phyloP scores from a whole-genome alignment of 2,888 invertebrate species.

The Diabrotica balteata region DNA sequence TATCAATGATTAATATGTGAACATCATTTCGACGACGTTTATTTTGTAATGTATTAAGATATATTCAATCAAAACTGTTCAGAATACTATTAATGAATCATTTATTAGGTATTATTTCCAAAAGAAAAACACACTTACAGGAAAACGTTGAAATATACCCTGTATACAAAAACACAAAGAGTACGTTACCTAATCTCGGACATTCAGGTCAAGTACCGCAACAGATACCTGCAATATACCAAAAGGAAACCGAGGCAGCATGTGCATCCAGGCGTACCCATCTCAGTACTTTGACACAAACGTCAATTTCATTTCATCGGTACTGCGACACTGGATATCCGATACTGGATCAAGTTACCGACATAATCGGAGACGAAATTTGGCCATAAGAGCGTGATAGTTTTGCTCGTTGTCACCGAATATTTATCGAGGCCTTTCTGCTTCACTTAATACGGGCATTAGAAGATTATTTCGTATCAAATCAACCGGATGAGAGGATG shows the following conservation, averaged over 20 bases:
- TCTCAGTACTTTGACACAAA: conserved; percentile 45
- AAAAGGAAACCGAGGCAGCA: conserved; percentile 10
- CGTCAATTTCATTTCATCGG: conserved; percentile 45
- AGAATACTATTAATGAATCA: too few species aligned
- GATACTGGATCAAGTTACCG: conserved; percentile 53
- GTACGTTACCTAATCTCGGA: conserved; percentile 13
- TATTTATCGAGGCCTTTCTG: conserved; percentile 30
- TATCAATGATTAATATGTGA: too few species aligned
- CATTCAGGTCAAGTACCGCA: conserved; percentile 19
- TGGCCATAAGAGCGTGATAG: conserved; percentile 54
- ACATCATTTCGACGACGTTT: too few species aligned
- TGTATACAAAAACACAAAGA: conserved; percentile 4
- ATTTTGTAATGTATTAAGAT: too few species aligned
- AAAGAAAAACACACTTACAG: too few species aligned
- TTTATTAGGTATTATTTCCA: too few species aligned
- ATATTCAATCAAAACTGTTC: too few species aligned
- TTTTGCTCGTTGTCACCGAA: conserved; percentile 43
- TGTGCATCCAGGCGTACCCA: conserved; percentile 23
- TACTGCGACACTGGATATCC: conserved; percentile 39
- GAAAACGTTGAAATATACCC: not conserved
- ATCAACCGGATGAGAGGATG: too few species aligned
- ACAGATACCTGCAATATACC: conserved; percentile 14
- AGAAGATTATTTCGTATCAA: not conserved
- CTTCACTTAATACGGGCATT: conserved; percentile 24
- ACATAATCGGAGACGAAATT: conserved; percentile 50